phyloP scores from a whole-genome alignment of 2,797 vertebrate genomes.

The Pantherophis alleghaniensis region DNA sequence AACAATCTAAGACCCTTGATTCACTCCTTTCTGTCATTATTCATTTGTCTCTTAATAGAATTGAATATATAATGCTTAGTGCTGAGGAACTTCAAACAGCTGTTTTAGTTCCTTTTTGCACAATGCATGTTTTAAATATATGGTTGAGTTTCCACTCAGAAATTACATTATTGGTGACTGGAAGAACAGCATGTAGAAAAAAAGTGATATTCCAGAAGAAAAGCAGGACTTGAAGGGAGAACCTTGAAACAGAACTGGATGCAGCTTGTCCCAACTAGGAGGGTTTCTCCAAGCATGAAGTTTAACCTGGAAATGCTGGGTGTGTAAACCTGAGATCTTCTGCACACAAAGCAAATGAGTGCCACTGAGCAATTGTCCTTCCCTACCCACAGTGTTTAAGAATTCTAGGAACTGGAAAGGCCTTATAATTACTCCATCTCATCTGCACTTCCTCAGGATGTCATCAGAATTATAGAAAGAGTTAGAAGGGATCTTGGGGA shows the following conservation, averaged over 20 bases:
- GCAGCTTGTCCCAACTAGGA: not conserved
- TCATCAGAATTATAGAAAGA: not conserved
- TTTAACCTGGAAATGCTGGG: not conserved
- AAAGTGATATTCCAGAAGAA: not conserved
- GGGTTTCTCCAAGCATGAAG: not conserved
- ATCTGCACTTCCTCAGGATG: not conserved
- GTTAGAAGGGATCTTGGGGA: not conserved
- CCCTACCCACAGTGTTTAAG: not conserved
- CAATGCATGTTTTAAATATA: not conserved
- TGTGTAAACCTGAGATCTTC: not conserved
- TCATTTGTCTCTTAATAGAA: not conserved
- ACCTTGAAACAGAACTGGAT: not conserved
- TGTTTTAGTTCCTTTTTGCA: not conserved
- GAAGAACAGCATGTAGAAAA: not conserved
- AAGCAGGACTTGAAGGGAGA: not conserved
- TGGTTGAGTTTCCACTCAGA: not conserved
- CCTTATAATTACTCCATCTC: not conserved
- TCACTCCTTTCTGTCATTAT: not conserved
- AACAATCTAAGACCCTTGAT: not conserved
- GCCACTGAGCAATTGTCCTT: not conserved
- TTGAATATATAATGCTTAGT: not conserved
- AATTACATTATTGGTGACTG: not conserved
- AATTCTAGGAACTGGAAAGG: not conserved
- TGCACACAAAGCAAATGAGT: not conserved
- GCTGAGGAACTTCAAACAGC: not conserved